These are phyloP conservation scores for Aurelia sp. DNA, from an alignment of 30 jellyfish, hydroid and myxozoan species.

Conservation along the genomic window DNA sequence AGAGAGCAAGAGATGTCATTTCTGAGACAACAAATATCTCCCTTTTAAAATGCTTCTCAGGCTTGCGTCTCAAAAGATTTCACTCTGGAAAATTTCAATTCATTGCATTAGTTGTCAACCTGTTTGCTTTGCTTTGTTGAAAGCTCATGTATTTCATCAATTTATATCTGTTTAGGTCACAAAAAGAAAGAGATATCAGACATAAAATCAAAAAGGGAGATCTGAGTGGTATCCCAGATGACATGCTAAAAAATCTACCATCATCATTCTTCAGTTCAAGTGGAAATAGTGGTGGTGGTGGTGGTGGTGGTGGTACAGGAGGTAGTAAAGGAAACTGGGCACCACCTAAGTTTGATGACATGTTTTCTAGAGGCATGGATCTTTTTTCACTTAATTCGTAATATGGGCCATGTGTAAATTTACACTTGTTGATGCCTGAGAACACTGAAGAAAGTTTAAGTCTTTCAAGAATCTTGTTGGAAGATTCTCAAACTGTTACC, in stretches of 20 bases:
- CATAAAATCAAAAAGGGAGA: conserved; percentile 90
- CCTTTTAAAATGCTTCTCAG: too few species aligned
- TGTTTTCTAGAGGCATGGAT: conserved; percentile 23
- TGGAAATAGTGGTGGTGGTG: conserved; percentile 55
- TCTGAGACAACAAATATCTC: too few species aligned
- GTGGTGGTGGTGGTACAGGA: background rate
- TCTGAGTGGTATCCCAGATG: conserved; percentile 88
- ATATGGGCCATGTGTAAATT: background rate
- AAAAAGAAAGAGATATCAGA: conserved; percentile 92
- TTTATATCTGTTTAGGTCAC: conserved; percentile 55
- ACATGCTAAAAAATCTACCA: conserved; percentile 77
- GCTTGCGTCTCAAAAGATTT: too few species aligned
- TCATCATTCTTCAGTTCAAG: conserved; percentile 76
- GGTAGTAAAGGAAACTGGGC: conserved; percentile 13
- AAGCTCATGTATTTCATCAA: background rate
- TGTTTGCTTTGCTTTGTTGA: background rate
- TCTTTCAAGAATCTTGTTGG: too few species aligned
- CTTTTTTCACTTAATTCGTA: background rate
- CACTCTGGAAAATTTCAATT: too few species aligned
- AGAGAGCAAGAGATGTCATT: too few species aligned
- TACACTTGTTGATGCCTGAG: too few species aligned
- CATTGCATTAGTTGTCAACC: background rate
- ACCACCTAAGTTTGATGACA: conserved; percentile 43
- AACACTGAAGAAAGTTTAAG: too few species aligned
- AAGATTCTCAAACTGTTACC: too few species aligned